Percentiles rank a stretch among this genome's conserved stretches.
Conservation (phyloP, 2,888 invertebrate species). For the Volucella inflata region DNA sequence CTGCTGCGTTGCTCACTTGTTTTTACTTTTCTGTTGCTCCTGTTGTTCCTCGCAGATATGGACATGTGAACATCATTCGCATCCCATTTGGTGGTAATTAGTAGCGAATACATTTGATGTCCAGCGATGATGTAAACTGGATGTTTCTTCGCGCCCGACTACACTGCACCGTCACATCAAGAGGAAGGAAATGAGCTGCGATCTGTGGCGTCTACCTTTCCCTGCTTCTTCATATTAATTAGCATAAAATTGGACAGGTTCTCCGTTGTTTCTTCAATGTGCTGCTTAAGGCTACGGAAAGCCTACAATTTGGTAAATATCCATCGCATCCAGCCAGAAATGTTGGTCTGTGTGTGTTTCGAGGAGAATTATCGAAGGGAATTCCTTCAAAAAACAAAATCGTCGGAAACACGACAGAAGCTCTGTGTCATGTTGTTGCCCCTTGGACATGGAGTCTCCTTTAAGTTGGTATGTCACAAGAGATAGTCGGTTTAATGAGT, state of each 20-base stretch:
- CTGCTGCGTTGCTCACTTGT: slow-evolving; percentile 14
- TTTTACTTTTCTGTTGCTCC: slow-evolving; percentile 27
- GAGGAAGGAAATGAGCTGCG: slow-evolving; percentile 32
- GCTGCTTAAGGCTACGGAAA: background rate
- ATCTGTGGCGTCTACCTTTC: background rate
- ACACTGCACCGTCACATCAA: slow-evolving; percentile 8
- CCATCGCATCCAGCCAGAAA: slow-evolving; percentile 22
- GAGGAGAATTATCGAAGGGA: background rate
- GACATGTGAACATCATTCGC: slow-evolving; percentile 60
- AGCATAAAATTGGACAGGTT: slow-evolving; percentile 63
- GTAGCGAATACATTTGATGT: slow-evolving; percentile 74
- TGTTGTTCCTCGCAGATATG: background rate
- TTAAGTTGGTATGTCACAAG: slow-evolving; percentile 21
- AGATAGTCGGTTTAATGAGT: slow-evolving; percentile 48
- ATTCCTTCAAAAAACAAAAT: slow-evolving; percentile 24
- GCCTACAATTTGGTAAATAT: slow-evolving; percentile 37
- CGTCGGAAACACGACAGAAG: slow-evolving; percentile 37
- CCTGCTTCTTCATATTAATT: slow-evolving; percentile 51
- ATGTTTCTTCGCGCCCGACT: slow-evolving; percentile 73
- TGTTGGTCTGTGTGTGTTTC: background rate
- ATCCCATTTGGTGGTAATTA: slow-evolving; percentile 73
- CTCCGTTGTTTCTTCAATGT: slow-evolving; percentile 1
- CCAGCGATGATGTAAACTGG: slow-evolving; percentile 74
- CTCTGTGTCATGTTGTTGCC: slow-evolving; percentile 30
- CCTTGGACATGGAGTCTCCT: slow-evolving; percentile 17